Evolutionary conservation across 1,140 invertebrate species (phyloP).

Genomic region (Heliconius melpomene): DNA sequence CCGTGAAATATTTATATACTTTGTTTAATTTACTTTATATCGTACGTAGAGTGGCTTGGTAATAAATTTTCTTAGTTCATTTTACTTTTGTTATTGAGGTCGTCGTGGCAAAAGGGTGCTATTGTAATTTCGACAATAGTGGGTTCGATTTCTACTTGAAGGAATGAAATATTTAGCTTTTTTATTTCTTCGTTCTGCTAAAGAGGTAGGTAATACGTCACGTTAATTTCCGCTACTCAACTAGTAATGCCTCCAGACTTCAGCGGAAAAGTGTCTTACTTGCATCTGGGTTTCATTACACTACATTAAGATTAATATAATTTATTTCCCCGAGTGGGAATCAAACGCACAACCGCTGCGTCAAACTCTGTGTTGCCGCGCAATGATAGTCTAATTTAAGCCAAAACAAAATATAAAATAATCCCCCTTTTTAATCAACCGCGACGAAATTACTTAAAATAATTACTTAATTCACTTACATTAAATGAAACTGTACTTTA

Average conservation of each 20-base stretch:
- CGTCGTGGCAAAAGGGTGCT: no score
- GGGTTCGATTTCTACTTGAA: no score
- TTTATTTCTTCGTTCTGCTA: background rate
- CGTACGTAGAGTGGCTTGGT: background rate
- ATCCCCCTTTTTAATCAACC: constrained; percentile 5
- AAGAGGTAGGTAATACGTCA: no score
- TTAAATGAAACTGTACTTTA: constrained; percentile 6
- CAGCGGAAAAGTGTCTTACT: no score
- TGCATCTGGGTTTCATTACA: no score
- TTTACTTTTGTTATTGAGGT: background rate
- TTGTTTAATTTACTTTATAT: constrained; percentile 1
- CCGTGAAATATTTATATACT: background rate
- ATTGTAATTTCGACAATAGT: no score
- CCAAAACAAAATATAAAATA: background rate
- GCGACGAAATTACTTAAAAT: constrained; percentile 6
- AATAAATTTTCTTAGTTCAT: background rate
- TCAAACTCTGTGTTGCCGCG: no score
- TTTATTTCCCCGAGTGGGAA: no score
- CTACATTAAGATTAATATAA: no score
- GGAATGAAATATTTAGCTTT: no score
- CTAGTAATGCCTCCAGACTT: background rate
- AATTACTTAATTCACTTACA: constrained; percentile 21
- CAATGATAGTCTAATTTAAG: background rate
- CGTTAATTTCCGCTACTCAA: background rate
- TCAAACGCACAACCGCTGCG: no score